Percentiles rank a stretch among this genome's conserved stretches.
Conservation (phyloP, 2,888 invertebrate species). For the Lithosia quadra region DNA sequence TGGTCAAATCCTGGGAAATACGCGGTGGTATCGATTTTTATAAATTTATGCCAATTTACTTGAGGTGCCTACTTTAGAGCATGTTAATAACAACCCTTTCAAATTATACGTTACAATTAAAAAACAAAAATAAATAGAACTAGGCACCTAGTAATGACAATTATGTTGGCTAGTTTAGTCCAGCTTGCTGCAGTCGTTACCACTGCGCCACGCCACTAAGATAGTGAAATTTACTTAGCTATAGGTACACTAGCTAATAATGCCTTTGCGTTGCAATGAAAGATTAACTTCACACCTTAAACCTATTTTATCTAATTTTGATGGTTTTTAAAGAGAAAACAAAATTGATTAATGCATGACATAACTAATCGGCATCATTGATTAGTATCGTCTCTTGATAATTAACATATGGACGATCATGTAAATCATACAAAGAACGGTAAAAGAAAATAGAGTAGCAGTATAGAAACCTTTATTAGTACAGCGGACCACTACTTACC, state of each 20-base stretch:
- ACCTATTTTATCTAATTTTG: too few relatives aligned
- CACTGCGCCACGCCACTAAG: background rate
- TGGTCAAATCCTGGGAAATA: too few relatives aligned
- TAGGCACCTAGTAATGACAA: background rate
- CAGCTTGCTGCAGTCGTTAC: background rate
- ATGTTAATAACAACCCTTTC: background rate
- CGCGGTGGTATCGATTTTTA: too few relatives aligned
- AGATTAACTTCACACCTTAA: too few relatives aligned
- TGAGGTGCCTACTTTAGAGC: too few relatives aligned
- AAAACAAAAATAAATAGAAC: background rate
- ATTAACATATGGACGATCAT: too few relatives aligned
- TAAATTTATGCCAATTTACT: too few relatives aligned
- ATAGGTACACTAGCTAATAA: background rate
- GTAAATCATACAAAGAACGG: background rate
- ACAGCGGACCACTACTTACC: background rate
- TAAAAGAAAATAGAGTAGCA: background rate
- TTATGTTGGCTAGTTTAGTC: background rate
- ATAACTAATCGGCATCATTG: background rate
- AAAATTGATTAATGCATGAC: too few relatives aligned
- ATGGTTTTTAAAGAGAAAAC: too few relatives aligned
- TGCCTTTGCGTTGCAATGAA: background rate
- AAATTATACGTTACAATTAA: background rate
- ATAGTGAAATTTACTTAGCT: background rate
- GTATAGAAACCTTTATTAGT: background rate
- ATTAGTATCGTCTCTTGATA: background rate